Percentiles rank a stretch among this genome's conserved stretches.
These are phyloP conservation scores for Eupeodes latifasciatus DNA, from an alignment of 2,888 invertebrate species.

Conservation along the genomic window DNA sequence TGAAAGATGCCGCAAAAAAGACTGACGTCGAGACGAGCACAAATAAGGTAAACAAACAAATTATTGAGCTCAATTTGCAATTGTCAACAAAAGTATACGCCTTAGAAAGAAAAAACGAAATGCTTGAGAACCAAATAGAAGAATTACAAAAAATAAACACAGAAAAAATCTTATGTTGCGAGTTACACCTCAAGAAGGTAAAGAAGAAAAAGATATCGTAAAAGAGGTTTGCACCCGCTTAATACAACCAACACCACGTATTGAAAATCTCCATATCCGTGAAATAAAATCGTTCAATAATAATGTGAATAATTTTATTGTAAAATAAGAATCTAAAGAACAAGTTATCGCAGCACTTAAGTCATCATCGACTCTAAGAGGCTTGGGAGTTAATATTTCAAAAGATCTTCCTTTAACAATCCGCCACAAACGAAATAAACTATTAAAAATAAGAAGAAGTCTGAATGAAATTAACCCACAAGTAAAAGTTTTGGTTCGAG, in stretches of 20 bases:
- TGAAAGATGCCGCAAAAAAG: neutral
- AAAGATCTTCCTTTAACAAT: slow-evolving; percentile 9
- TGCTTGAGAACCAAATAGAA: neutral
- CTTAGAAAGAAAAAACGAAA: neutral
- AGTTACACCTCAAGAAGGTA: neutral
- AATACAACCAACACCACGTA: neutral
- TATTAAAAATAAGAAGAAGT: neutral
- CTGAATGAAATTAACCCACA: neutral
- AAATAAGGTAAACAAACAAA: neutral
- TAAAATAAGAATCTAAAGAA: neutral
- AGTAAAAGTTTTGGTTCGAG: slow-evolving; percentile 9
- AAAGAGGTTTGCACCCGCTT: neutral
- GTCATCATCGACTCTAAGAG: neutral
- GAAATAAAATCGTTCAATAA: neutral
- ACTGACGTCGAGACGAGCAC: neutral
- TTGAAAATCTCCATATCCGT: neutral
- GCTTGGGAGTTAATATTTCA: neutral
- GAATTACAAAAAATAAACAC: neutral
- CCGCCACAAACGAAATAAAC: neutral
- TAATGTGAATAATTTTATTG: neutral
- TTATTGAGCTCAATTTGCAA: neutral
- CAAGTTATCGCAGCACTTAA: slow-evolving; percentile 4
- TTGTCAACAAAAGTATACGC: neutral
- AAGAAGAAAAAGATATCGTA: neutral
- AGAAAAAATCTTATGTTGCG: neutral